These are phyloP conservation scores for Dasypolia templi DNA, from an alignment of 2,888 invertebrate genomes.

Conservation along the genomic window DNA sequence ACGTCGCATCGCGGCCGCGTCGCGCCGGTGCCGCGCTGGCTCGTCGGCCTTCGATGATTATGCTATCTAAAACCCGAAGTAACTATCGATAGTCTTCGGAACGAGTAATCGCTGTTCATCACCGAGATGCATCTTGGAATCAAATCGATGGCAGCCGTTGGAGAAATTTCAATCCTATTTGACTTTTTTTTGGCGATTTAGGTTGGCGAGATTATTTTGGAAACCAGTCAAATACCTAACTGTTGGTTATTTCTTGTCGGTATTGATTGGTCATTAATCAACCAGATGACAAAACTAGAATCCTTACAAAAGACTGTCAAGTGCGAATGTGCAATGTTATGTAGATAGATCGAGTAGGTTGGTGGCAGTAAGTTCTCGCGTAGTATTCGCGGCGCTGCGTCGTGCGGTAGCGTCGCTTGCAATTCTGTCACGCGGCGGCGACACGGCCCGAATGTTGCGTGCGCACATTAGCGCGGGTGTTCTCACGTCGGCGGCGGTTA, in stretches of 20 bases:
- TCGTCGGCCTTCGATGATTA: neutral
- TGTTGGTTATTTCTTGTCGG: neutral
- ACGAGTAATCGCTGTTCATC: neutral
- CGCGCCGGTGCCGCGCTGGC: conserved; percentile 12
- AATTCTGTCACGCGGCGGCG: conserved; percentile 78
- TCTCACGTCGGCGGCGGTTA: conserved; percentile 77
- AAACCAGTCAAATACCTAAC: neutral
- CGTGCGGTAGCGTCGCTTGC: conserved; percentile 64
- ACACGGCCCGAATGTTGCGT: conserved; percentile 76
- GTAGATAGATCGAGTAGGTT: conserved; percentile 2
- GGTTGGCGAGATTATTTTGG: neutral
- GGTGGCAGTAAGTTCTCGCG: conserved; percentile 14
- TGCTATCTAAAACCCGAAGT: neutral
- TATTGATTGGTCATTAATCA: neutral
- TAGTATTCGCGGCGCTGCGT: conserved; percentile 26
- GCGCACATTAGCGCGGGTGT: conserved; percentile 75
- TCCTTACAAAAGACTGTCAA: neutral
- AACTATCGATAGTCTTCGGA: neutral
- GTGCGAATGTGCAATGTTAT: neutral
- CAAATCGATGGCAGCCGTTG: neutral
- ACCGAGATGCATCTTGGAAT: neutral
- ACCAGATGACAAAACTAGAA: neutral
- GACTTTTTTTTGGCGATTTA: neutral
- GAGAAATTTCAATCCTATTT: too few species aligned
- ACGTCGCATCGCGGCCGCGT: conserved; percentile 57